Evolutionary conservation across 2,113 vertebrate genomes (phyloP), one percentile per base, ranked within the genome.

Genomic region (Rhynchomys soricoides): DNA sequence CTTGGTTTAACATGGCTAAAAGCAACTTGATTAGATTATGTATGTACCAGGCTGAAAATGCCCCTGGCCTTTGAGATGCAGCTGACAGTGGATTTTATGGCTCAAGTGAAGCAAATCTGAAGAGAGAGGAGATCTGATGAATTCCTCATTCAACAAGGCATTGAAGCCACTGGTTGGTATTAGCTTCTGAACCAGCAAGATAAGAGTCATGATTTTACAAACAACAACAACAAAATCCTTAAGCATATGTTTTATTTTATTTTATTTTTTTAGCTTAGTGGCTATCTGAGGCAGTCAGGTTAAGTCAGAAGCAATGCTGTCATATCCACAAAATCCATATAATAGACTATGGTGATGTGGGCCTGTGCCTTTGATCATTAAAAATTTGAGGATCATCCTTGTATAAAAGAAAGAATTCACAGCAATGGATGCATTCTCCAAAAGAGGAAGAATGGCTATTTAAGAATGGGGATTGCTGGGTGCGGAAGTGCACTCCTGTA

Each of bases 141-240:
- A 94, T 34, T 64, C 10, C 73, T 93, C 12, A 85, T 89, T 93
- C 64, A 83, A 5, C 5, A 11, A 87, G 64, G n/a, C 70, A 83
- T 82, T 74, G 91, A 85, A 91, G 73, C 91, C 78, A 77, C 48
- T 75, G 43, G 83, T 95, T 73, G 34, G 57, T 92, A 52, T 83
- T 78, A 89, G 43, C 93, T 97, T 97, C 66, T 94, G 78, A 90
- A 95, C 74, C 34, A 86, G 68, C 0, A 79, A 81, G n/a, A 50
- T 82, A 12, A 87, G 66, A 81, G 70, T 77, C 83, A 86, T 75
- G 29, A 93, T 93, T 83, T 66, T 48, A 48, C 26, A 79, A 79
- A 5, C 34, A 93, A 83, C 75, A 93, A 81, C 17, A 74, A 68
- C 29, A 55, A 52, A 87, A 85, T 0, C 16, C 26, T 93, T 16